phyloP scores from a whole-genome alignment of 1,140 invertebrate species.

The Plodia interpunctella region DNA sequence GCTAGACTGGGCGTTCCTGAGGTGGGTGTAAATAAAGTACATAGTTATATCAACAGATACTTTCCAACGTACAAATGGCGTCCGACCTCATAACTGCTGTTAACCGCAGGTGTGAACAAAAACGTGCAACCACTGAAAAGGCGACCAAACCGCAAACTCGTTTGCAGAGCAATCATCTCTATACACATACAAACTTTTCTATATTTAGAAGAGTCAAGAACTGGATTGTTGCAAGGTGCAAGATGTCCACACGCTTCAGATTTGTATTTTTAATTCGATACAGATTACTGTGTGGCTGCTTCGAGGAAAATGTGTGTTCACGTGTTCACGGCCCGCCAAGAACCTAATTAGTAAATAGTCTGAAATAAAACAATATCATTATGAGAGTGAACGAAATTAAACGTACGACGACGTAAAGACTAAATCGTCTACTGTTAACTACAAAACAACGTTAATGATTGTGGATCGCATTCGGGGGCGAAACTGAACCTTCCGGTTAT shows the following conservation, averaged over 20 bases:
- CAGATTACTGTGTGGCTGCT: conserved; percentile 5
- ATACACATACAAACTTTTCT: conserved; percentile 38
- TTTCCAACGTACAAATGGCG: conserved; percentile 8
- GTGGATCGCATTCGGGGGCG: conserved; percentile 39
- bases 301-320: too few relatives aligned
- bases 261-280: conserved; percentile 7
- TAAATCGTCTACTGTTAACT: conserved; percentile 42
- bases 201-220: conserved; percentile 56
- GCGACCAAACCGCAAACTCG: conserved; percentile 48
- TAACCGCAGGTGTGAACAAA: conserved; percentile 55
- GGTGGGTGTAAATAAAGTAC: conserved; percentile 8
- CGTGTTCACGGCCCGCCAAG: conserved; percentile 18
- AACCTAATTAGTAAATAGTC: conserved; percentile 30
- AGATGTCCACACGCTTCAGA: conserved; percentile 32
- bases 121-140: conserved; percentile 45
- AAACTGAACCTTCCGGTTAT: conserved; percentile 62
- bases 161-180: conserved; percentile 50
- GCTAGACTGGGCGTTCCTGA: conserved; percentile 7
- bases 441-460: conserved; percentile 49
- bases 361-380: conserved; percentile 35
- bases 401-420: conserved; percentile 39
- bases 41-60: conserved; percentile 4
- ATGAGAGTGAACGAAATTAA: conserved; percentile 39
- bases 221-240: conserved; percentile 58
- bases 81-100: conserved; percentile 37